Evolutionary conservation across 2,797 vertebrate species (phyloP), one percentile per base, ranked within the genome.

Genomic region (Propithecus deckenii): DNA sequence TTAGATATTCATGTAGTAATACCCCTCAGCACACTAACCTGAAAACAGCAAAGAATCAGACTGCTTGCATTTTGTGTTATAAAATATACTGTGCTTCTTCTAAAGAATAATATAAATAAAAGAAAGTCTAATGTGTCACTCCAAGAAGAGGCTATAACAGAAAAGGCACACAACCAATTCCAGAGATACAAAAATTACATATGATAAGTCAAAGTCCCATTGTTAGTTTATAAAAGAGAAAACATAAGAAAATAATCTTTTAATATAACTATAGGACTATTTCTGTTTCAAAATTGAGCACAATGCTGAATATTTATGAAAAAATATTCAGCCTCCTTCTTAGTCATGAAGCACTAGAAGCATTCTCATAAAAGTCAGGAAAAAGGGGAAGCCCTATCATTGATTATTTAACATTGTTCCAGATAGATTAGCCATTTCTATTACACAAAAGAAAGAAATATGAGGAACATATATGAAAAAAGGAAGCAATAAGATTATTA

Each of bases 231-330:
- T 2, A 43, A 86, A 91, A 76, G 4, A 84, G 20, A 87, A 93
- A 95, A 41, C 38, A 48, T 48, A 80, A 76, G 76, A 63, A 95
- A 87, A 76, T 18, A 79, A 38, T 48, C 30, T 0, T 84, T 91
- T 89, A 32, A 41, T 89, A 30, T 43, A 20, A 91, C 17, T 61
- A 0, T 11, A 30, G 59, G 55, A 52, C n/a, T 74, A 88, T 55
- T 74, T 92, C 13, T 86, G 5, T 61, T 91, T 89, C 48, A 79
- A 65, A n/a, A 71, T 81, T 43, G 86, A 83, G 7, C 69, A 57
- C 57, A 93, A 78, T 72, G 15, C 11, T 93, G 17, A 93, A 72
- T 91, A 93, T 89, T 89, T 95, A 72, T 65, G 72, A 74, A 94
- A 67, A 0, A 83, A 14, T 35, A 78, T 81, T 94, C 25, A 89